Conservation (phyloP, 2,888 invertebrate genomes). For the Drosophila pseudotalamancana region DNA sequence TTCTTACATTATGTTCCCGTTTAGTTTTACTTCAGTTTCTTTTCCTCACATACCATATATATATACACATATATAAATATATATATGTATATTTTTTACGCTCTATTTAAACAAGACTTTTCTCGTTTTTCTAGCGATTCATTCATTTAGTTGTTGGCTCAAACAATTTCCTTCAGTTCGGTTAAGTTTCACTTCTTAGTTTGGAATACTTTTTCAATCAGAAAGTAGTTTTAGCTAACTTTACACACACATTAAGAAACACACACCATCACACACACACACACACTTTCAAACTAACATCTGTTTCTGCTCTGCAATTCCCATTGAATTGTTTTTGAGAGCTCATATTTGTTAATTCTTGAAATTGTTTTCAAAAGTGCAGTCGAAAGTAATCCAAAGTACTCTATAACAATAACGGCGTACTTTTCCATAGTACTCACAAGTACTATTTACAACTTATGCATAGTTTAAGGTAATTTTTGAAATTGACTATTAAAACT, state of each 20-base stretch:
- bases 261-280: constrained; percentile 1
- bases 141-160: constrained; percentile 18
- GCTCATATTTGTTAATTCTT: no score
- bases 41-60: constrained; percentile 5
- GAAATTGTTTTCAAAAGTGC: no score
- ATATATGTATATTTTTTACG: constrained; percentile 6
- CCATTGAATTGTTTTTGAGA: not conserved
- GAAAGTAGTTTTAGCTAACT: constrained; percentile 32
- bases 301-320: no score
- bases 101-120: constrained; percentile 8
- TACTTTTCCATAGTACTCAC: not conserved
- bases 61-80: constrained; percentile 5
- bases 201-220: constrained; percentile 23
- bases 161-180: constrained; percentile 10
- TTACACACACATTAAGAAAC: constrained; percentile 8
- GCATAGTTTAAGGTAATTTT: not conserved
- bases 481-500: no score
- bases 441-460: not conserved
- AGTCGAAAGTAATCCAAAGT: not conserved
- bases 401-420: not conserved
- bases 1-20: constrained; percentile 29
- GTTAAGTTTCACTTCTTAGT: constrained; percentile 16
- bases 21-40: constrained; percentile 52
- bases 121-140: constrained; percentile 13
- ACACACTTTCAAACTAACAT: not conserved